Percentiles rank a stretch among this genome's conserved stretches.
These are phyloP conservation scores for Colossoma macropomum DNA, from an alignment of 2,113 vertebrate genomes.

Conservation along the genomic window DNA sequence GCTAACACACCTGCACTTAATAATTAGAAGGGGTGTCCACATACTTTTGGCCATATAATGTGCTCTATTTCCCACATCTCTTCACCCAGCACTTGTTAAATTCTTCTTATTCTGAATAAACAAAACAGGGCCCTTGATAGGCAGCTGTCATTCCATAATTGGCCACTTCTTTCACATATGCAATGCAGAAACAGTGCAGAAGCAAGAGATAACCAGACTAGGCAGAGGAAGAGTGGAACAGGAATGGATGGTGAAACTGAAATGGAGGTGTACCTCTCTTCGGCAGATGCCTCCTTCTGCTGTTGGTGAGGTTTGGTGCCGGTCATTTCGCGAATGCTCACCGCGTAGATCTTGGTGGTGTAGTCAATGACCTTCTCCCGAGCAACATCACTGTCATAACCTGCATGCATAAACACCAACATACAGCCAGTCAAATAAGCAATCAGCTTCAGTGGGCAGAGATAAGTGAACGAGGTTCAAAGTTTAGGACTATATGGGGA, in stretches of 20 bases:
- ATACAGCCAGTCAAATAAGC: too few relatives aligned
- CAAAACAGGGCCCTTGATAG: too few relatives aligned
- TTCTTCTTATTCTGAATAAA: too few relatives aligned
- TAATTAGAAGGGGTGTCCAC: too few relatives aligned
- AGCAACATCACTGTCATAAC: conserved; percentile 96
- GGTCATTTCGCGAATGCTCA: conserved; percentile 91
- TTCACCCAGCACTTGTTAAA: too few relatives aligned
- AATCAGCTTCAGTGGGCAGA: too few relatives aligned
- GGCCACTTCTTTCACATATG: background rate
- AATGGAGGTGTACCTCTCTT: conserved; percentile 85
- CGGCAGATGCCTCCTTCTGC: conserved; percentile 84
- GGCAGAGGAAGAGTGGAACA: background rate
- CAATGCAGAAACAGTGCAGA: background rate
- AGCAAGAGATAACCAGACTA: background rate
- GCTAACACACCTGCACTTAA: too few relatives aligned
- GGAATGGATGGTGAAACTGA: background rate
- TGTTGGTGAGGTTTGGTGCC: conserved; percentile 93
- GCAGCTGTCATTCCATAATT: background rate
- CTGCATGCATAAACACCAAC: conserved; percentile 67
- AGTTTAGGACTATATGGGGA: too few relatives aligned
- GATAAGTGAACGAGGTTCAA: too few relatives aligned
- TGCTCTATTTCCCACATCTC: too few relatives aligned
- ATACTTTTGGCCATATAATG: too few relatives aligned
- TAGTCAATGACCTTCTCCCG: conserved; percentile 91
- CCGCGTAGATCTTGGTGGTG: conserved; percentile 89